phyloP scores from a whole-genome alignment of 1,140 invertebrate genomes.

The Formica selysi region DNA sequence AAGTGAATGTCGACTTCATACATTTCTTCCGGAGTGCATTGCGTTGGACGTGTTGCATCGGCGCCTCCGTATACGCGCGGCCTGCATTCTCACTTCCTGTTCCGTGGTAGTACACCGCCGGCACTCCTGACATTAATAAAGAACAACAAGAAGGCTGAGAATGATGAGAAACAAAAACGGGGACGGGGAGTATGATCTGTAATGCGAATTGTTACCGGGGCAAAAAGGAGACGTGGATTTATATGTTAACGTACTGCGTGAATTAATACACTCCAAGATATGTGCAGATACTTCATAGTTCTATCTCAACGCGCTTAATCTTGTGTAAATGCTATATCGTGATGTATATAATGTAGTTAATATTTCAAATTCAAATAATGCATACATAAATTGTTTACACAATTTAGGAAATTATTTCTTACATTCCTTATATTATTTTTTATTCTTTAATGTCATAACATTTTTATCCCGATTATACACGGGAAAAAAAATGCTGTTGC shows the following conservation, averaged over 20 bases:
- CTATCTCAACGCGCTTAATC: not conserved
- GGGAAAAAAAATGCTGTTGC: too few relatives aligned
- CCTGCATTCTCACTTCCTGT: slow-evolving; percentile 80
- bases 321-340: not conserved
- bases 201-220: slow-evolving; percentile 26
- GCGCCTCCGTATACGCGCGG: slow-evolving; percentile 81
- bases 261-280: slow-evolving; percentile 1
- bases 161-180: slow-evolving; percentile 62
- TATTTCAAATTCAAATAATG: slow-evolving; percentile 5
- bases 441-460: not conserved
- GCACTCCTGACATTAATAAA: slow-evolving; percentile 83
- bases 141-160: slow-evolving; percentile 79
- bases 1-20: slow-evolving; percentile 81
- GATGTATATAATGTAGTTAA: not conserved
- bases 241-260: slow-evolving; percentile 35
- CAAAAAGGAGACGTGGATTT: slow-evolving; percentile 3
- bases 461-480: not conserved
- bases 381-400: not conserved
- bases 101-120: slow-evolving; percentile 83
- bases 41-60: slow-evolving; percentile 82
- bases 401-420: not conserved
- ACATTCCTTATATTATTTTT: not conserved
- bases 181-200: slow-evolving; percentile 41
- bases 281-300: not conserved
- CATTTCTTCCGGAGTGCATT: slow-evolving; percentile 83